These are phyloP conservation scores for Prinia subflava DNA, from an alignment of 2,113 vertebrate genomes.

Conservation along the genomic window DNA sequence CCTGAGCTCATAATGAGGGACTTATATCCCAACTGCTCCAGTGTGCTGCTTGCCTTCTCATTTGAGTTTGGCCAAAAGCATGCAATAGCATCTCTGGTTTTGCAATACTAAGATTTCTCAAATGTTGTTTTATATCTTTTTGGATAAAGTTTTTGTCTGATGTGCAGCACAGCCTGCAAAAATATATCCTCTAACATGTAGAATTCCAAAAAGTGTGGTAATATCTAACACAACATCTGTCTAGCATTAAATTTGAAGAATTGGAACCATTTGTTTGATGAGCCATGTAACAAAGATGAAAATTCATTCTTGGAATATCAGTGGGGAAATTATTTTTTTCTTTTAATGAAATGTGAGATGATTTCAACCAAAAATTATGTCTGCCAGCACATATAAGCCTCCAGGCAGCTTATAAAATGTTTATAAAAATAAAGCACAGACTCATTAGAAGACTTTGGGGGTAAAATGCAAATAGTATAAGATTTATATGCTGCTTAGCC, in stretches of 20 bases:
- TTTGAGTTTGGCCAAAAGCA: neutral
- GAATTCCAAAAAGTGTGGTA: conserved; percentile 11
- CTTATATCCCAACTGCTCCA: neutral
- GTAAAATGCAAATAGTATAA: conserved; percentile 18
- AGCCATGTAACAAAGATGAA: neutral
- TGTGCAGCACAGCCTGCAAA: conserved; percentile 3
- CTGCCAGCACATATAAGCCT: neutral
- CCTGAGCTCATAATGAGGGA: neutral
- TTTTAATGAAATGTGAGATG: conserved; percentile 8
- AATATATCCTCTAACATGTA: neutral
- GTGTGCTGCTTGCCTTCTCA: neutral
- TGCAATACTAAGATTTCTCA: neutral
- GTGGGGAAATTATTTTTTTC: neutral
- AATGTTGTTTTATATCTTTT: conserved; percentile 40
- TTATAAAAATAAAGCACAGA: conserved; percentile 20
- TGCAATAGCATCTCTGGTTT: conserved; percentile 4
- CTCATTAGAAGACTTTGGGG: conserved; percentile 32
- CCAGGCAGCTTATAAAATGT: conserved; percentile 13
- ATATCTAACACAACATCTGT: conserved; percentile 18
- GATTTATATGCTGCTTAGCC: conserved; percentile 18
- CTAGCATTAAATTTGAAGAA: conserved; percentile 37
- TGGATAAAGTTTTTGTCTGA: neutral
- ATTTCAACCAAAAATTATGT: conserved; percentile 22
- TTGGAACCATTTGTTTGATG: conserved; percentile 41
- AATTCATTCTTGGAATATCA: conserved; percentile 41